These are phyloP conservation scores for Trichopoda pennipes DNA, from an alignment of 2,888 invertebrate genomes.

Conservation along the genomic window DNA sequence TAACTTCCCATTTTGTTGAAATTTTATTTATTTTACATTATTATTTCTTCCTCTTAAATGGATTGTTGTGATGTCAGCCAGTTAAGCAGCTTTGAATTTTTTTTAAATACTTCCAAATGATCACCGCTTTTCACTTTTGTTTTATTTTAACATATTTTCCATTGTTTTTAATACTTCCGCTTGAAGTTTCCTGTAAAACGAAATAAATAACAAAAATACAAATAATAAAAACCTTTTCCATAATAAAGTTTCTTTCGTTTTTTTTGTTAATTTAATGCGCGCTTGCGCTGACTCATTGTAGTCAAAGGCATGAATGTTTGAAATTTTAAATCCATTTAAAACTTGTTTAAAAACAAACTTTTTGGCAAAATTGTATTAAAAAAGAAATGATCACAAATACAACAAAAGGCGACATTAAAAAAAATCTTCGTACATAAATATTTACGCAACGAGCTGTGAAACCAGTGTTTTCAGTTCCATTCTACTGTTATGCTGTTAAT, in stretches of 20 bases:
- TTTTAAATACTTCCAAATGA: conserved; percentile 20
- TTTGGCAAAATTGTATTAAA: no score
- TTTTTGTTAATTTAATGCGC: conserved; percentile 8
- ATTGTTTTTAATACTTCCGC: conserved; percentile 51
- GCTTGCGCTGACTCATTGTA: conserved; percentile 20
- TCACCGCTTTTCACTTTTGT: conserved; percentile 24
- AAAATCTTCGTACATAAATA: neutral
- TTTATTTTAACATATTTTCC: conserved; percentile 9
- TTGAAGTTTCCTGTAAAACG: conserved; percentile 42
- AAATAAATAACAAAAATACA: neutral
- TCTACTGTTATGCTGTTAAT: no score
- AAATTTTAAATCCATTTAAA: neutral
- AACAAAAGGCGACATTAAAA: neutral
- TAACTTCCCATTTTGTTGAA: no score
- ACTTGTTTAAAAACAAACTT: neutral
- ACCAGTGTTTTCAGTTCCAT: neutral
- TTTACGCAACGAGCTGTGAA: conserved; percentile 32
- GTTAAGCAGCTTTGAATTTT: conserved; percentile 5
- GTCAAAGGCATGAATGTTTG: neutral
- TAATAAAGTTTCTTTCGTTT: conserved; percentile 10
- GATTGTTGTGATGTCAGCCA: conserved; percentile 7
- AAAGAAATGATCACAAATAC: neutral
- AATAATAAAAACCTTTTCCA: neutral
- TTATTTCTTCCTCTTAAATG: neutral
- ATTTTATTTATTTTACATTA: no score